These are phyloP conservation scores for Agrotis puta DNA, from an alignment of 2,888 invertebrate genomes.

Conservation along the genomic window DNA sequence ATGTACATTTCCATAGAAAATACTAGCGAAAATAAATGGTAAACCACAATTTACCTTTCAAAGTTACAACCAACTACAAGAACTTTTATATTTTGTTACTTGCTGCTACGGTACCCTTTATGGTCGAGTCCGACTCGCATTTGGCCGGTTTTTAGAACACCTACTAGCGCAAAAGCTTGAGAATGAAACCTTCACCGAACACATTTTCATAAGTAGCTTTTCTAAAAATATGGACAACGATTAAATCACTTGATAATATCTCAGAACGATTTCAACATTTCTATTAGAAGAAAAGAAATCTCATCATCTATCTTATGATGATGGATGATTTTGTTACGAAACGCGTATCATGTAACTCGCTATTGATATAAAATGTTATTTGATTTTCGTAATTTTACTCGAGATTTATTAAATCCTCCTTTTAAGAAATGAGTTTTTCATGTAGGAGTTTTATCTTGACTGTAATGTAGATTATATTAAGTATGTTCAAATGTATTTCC, in stretches of 20 bases:
- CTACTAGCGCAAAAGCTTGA: no score
- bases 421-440: constrained; percentile 1
- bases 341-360: background rate
- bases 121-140: no score
- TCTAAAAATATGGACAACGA: background rate
- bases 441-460: background rate
- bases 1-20: no score
- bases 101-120: no score
- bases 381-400: background rate
- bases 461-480: background rate
- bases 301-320: background rate
- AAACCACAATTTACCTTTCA: no score
- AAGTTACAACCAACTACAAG: no score
- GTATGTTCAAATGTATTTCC: background rate
- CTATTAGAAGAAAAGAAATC: background rate
- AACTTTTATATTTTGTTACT: no score
- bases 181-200: no score
- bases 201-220: rapidly evolving
- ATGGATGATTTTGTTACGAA: background rate
- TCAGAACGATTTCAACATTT: background rate
- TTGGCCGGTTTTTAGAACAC: no score
- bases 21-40: no score
- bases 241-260: background rate
- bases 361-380: constrained; percentile 11
- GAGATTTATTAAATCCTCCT: background rate